Base-by-base conservation (phyloP, 2,888 invertebrate species). In the Melolontha melolontha region DNA sequence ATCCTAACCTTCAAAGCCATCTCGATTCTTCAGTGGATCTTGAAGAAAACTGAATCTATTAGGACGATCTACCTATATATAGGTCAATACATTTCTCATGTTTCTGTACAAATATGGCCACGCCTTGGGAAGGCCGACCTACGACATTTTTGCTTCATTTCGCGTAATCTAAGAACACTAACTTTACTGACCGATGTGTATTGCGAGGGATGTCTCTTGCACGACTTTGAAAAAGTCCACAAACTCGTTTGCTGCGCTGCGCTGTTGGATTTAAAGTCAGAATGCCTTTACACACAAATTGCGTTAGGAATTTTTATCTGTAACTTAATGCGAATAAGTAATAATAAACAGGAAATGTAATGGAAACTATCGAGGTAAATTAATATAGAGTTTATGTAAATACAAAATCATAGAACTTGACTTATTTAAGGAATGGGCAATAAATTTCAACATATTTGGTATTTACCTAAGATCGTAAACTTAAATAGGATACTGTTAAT, bases 101-200 rank as follows among this genome's bases (percentile, higher is more conserved):
- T 59, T 70, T 64, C 70, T 66, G 71, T 62, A 59, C 59, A 57
- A 67, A 67, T 59, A 66, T 68, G 51, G 70, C 71, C 72, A 72
- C 72, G 71, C 72, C 72, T 66, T 68, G 54, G 71, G 70, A 71
- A 72, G 71, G 72, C 70, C 71, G 59, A 69, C 71, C 71, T 51
- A 71, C 70, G 69, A 54, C 65, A 66, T 59, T 57, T 70, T 68
- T 66, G 69, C 68, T 51, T 66, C 65, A 49, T 68, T 63, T 62
- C 65, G 54, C 65, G 54, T 54, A 65, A 64, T 54, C 52, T 44
- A 27, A 65, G 54, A 51, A 54, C 59, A 59, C 47, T 34, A 47
- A 59, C 59, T 29, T 59, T 16, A 57, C 42, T n/a, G 41, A 12
- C 59, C 44, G 59, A 14, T 59, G 16, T 29, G 16, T 54, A 39